These are phyloP conservation scores for Oreotrochilus melanogaster DNA, from an alignment of 2,113 vertebrate species.

Conservation along the genomic window DNA sequence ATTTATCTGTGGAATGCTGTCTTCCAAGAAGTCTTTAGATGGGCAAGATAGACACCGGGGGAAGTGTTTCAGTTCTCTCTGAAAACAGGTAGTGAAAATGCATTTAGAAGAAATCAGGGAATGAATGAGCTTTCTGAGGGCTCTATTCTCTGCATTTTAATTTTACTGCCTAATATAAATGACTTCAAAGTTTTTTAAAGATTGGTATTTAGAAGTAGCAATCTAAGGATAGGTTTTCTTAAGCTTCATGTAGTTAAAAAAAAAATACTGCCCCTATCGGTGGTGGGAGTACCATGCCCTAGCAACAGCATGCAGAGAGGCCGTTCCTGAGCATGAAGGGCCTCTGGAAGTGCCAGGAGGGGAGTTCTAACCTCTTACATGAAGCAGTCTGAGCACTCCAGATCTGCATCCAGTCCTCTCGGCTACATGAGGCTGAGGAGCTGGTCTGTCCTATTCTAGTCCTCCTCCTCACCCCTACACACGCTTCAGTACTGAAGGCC, in stretches of 20 bases:
- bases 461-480: too few species aligned
- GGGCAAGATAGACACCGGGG: fast-evolving
- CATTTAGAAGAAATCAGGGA: not conserved
- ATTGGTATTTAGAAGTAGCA: not conserved
- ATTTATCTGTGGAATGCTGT: not conserved
- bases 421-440: fast-evolving
- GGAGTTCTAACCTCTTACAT: not conserved
- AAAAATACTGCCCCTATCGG: not conserved
- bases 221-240: not conserved
- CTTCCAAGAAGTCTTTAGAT: not conserved
- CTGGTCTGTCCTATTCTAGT: not conserved
- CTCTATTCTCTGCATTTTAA: not conserved
- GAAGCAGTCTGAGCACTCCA: not conserved
- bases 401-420: not conserved
- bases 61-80: not conserved
- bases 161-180: not conserved
- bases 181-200: not conserved
- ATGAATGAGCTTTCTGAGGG: not conserved
- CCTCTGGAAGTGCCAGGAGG: not conserved
- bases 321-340: not conserved
- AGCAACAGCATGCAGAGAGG: not conserved
- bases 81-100: not conserved
- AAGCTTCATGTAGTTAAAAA: not conserved
- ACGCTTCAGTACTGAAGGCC: not conserved
- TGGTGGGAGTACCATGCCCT: not conserved